A percentile compares a stretch with the other conserved stretches of the same genome.
Evolutionary conservation across 2,113 vertebrate species (phyloP).

Genomic region (Zapus hudsonius): DNA sequence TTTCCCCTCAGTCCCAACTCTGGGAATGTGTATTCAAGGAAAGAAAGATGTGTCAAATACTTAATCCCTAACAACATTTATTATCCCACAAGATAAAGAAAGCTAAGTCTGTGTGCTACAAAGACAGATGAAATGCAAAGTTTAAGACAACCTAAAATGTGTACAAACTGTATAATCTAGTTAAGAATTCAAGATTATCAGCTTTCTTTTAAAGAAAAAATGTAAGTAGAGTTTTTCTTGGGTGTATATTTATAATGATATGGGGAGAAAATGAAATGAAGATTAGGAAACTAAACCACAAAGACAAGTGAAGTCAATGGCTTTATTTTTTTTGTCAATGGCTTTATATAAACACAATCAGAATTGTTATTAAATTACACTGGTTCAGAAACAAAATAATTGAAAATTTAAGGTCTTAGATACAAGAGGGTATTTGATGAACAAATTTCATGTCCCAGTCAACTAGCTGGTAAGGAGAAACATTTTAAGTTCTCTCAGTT

Average conservation of each 20-base stretch:
- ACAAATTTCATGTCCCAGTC: conserved; percentile 31
- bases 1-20: conserved; percentile 60
- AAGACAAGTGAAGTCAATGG: conserved; percentile 55
- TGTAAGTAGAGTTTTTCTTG: neutral
- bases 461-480: conserved; percentile 28
- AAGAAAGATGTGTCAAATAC: conserved; percentile 79
- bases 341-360: conserved; percentile 31
- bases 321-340: too few relatives aligned
- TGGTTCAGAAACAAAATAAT: conserved; percentile 38
- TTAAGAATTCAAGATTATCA: conserved; percentile 87
- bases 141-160: conserved; percentile 84
- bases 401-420: conserved; percentile 44
- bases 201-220: conserved; percentile 76
- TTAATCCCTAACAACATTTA: conserved; percentile 82
- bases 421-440: neutral
- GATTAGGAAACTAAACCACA: conserved; percentile 37
- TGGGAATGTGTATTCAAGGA: conserved; percentile 75
- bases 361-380: conserved; percentile 28
- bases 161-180: conserved; percentile 86
- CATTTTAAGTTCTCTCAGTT: conserved; percentile 10
- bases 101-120: conserved; percentile 81
- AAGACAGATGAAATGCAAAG: conserved; percentile 89
- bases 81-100: conserved; percentile 81
- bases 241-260: conserved; percentile 61
- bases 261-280: neutral